phyloP scores from a whole-genome alignment of 2,888 invertebrate species.

The Cantharis lateralis region DNA sequence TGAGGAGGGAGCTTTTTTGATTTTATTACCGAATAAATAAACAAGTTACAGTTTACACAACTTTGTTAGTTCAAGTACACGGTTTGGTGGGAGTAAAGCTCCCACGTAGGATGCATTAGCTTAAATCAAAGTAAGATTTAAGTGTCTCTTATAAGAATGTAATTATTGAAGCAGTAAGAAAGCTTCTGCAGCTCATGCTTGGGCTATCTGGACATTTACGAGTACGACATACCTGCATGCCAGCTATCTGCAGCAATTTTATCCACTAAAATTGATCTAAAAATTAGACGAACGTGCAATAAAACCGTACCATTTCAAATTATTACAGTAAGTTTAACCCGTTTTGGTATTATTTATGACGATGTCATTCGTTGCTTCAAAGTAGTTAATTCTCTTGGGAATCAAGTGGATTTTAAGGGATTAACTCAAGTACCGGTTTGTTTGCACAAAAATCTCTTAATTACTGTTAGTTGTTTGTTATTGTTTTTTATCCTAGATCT shows the following conservation, averaged over 20 bases:
- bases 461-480: not conserved
- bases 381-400: not conserved
- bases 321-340: not conserved
- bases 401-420: not conserved
- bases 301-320: not conserved
- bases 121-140: slow-evolving; percentile 2
- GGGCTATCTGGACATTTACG: slow-evolving; percentile 2
- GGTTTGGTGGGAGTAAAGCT: not conserved
- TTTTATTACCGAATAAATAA: not conserved
- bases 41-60: not conserved
- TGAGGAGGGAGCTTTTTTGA: not conserved
- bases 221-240: slow-evolving; percentile 6
- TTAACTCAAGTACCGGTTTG: not conserved
- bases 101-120: slow-evolving; percentile 12
- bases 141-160: not conserved
- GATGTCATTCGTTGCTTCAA: not conserved
- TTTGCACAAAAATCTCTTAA: not conserved
- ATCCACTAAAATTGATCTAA: not conserved
- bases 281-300: not conserved
- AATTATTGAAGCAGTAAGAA: slow-evolving; percentile 10
- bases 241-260: slow-evolving; percentile 2
- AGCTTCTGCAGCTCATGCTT: slow-evolving; percentile 2
- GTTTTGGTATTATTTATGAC: not conserved
- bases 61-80: not conserved
- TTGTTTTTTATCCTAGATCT: not conserved